Base-by-base conservation (phyloP, 2,888 invertebrate species). In the Urechis unicinctus region DNA sequence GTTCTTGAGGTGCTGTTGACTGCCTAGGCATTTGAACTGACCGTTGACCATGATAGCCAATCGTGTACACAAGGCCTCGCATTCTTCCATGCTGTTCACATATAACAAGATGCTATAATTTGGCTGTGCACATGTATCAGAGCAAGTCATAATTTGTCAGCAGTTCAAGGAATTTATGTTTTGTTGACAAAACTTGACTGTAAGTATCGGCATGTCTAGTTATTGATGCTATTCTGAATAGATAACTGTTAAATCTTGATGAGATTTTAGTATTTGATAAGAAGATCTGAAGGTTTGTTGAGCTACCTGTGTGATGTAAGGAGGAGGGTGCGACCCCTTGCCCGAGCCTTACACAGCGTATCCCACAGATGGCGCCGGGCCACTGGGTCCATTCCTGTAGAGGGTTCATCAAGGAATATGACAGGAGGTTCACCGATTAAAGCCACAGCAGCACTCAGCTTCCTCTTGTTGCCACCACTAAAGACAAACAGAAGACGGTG, bases 61-160 rank as follows among this genome's bases (percentile, higher is more conserved):
- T 56, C 88, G 83, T 50, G 84, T 82, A 73, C 89, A 89, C 28
- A 89, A 81, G 42, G 85, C 85, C 71, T 89, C 89, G 79, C 88
- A 89, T 79, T 90, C 89, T 73, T 89, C 89, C 89, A 90, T 88
- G 56, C 65, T 65, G n/a, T n/a, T n/a, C n/a, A n/a, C n/a, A n/a
- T n/a, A n/a, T n/a, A n/a, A n/a, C n/a, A n/a, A n/a, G n/a, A n/a
- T n/a, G n/a, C n/a, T n/a, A n/a, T n/a, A n/a, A n/a, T n/a, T n/a
- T n/a, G n/a, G n/a, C n/a, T n/a, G n/a, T n/a, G n/a, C n/a, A n/a
- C n/a, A n/a, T n/a, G n/a, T n/a, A n/a, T n/a, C n/a, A n/a, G n/a
- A n/a, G n/a, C n/a, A n/a, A n/a, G n/a, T n/a, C n/a, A n/a, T n/a
- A n/a, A n/a, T n/a, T n/a, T n/a, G n/a, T n/a, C n/a, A n/a, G n/a